Base-by-base conservation (phyloP, 2,113 vertebrate genomes). In the Argyrosomus japonicus region DNA sequence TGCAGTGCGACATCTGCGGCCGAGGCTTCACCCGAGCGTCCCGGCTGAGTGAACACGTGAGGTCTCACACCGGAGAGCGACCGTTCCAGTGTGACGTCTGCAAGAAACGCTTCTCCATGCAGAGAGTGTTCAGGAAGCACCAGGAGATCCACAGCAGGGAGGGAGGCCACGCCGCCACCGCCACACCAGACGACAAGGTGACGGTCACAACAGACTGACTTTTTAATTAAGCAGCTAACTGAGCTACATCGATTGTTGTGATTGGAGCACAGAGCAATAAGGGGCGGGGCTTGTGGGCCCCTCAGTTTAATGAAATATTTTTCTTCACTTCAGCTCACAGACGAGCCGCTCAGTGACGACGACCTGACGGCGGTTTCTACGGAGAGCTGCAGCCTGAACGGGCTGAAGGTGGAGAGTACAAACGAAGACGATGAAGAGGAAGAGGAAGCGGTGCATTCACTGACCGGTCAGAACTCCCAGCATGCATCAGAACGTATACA, bases 11-110 rank as follows among this genome's bases (percentile, higher is more conserved):
- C 40, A 17, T 84, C 27, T 90, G 89, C 3, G 76, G 79, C 29
- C 84, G 84, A 2, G 19, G 50, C 2, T 90, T 87, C 50, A 11
- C 29, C 11, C 19, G 82, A 11, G 70, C 54, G 10, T 80, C 81
- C 1, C 79, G 76, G 4, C 76, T 88, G 60, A 74, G 29, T n/a
- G 89, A 87, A 18, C 89, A 90, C 68, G 17, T 69, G 23, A 54
- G 81, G 14, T 80, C 78, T 6, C 89, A 90, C 81, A 86, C 81
- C 0, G 89, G 87, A 0, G 89, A 88, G 68, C 73, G 60, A 1
- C 89, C 89, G 6, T 87, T 68, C 4, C 82, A 88, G 68, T 88
- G 87, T 8, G 5, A 50, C 45, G 40, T 87, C 75, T 88, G 89
- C 75, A 60, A 36, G 75, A 83, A 72, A 17, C 13, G 79, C 0